Percentiles rank a stretch among this genome's conserved stretches.
Conservation (phyloP, 2,113 vertebrate genomes). For the Tragelaphus imberbis region DNA sequence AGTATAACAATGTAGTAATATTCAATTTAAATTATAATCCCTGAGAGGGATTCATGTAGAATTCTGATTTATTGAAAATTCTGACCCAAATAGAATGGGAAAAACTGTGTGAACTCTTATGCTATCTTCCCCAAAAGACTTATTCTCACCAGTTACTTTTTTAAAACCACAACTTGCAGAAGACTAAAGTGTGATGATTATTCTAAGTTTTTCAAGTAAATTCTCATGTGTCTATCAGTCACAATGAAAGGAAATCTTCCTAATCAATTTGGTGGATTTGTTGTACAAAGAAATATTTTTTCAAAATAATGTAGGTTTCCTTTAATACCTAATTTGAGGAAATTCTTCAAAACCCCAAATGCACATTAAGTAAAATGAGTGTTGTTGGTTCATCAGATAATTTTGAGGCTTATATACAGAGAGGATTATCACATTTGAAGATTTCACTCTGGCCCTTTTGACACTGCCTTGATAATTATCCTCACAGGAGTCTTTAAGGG, state of each 20-base stretch:
- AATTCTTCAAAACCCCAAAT: not conserved
- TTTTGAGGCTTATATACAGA: not conserved
- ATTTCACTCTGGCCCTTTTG: not conserved
- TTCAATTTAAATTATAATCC: slow-evolving; percentile 26
- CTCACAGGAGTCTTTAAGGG: not conserved
- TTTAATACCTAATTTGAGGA: not conserved
- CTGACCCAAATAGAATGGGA: not conserved
- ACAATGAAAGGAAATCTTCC: not conserved
- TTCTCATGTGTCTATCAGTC: not conserved
- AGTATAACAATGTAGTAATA: not conserved
- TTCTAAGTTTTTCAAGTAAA: not conserved
- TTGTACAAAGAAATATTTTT: not conserved
- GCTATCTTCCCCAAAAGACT: not conserved
- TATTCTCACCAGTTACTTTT: not conserved
- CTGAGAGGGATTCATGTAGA: not conserved
- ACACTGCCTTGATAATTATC: not conserved
- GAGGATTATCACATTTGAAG: not conserved
- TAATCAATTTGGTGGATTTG: not conserved
- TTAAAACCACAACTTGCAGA: not conserved
- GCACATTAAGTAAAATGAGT: not conserved
- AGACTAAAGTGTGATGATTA: not conserved
- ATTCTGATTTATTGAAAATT: slow-evolving; percentile 15
- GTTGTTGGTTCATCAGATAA: not conserved
- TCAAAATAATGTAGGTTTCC: not conserved
- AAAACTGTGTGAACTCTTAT: not conserved